Conservation (phyloP, 1,140 invertebrate genomes). For the Ridgeia piscesae region DNA sequence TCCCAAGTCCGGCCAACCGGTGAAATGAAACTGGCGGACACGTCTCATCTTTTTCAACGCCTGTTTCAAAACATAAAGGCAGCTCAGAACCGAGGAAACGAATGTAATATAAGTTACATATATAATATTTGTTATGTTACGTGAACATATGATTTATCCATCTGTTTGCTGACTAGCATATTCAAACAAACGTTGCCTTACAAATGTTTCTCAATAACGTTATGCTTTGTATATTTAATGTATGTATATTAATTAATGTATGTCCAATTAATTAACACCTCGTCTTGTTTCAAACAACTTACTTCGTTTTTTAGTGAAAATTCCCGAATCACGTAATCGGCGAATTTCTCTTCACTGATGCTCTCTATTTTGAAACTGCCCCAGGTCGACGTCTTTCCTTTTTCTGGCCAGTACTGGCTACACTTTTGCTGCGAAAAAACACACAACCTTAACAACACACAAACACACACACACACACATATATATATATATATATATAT, state of each 20-base stretch:
- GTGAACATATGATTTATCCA: neutral
- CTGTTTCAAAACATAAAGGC: neutral
- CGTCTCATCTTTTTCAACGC: neutral
- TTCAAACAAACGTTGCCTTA: no score
- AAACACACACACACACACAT: no score
- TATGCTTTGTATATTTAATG: no score
- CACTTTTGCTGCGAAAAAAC: slow-evolving; percentile 16
- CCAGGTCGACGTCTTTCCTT: no score
- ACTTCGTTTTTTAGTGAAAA: neutral
- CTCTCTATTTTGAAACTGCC: neutral
- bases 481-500: no score
- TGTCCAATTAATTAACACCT: no score
- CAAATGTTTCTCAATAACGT: no score
- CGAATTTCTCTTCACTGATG: neutral
- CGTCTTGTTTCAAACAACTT: neutral
- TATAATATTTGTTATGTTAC: neutral
- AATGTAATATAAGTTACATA: neutral
- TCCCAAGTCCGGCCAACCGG: neutral
- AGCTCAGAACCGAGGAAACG: neutral
- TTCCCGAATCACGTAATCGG: slow-evolving; percentile 7
- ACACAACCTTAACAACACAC: neutral
- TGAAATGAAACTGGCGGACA: slow-evolving; percentile 12
- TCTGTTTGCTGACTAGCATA: neutral
- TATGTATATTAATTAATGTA: no score
- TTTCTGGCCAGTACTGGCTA: slow-evolving; percentile 22